A percentile compares a stretch with the other conserved stretches of the same genome.
These are phyloP conservation scores for Nemoura dubitans DNA, from an alignment of 2,888 invertebrate genomes.

Conservation along the genomic window DNA sequence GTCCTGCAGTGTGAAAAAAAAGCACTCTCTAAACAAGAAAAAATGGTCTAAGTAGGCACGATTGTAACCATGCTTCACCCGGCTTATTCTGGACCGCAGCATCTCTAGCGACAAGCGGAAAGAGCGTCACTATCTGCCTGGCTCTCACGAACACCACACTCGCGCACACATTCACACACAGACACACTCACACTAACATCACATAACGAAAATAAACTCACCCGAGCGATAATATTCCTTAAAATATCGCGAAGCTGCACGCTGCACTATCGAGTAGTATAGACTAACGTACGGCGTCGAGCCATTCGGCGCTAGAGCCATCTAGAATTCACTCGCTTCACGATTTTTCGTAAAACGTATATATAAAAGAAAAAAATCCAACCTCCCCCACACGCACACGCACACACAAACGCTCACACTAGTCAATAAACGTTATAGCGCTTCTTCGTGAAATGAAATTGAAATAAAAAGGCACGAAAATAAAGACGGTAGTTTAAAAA, in stretches of 20 bases:
- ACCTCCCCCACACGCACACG: background rate
- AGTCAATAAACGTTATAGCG: background rate
- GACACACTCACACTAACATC: background rate
- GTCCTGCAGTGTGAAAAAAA: slow-evolving; percentile 47
- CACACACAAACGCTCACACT: background rate
- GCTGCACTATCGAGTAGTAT: slow-evolving; percentile 75
- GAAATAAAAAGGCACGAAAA: no score
- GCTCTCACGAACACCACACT: background rate
- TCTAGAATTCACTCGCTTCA: slow-evolving; percentile 45
- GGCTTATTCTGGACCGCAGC: background rate
- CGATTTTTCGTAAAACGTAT: no score
- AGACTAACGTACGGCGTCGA: slow-evolving; percentile 74
- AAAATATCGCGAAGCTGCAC: slow-evolving; percentile 72
- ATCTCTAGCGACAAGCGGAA: background rate
- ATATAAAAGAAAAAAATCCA: background rate
- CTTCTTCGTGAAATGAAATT: no score
- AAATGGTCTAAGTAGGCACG: background rate
- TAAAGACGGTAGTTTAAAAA: no score
- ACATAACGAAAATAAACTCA: slow-evolving; percentile 57
- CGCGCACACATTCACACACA: slow-evolving; percentile 20
- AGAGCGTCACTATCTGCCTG: background rate
- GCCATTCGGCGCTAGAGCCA: slow-evolving; percentile 51
- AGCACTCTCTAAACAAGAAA: background rate
- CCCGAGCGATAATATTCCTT: slow-evolving; percentile 75
- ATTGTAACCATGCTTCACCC: background rate